These are phyloP conservation scores for Pachyseris speciosa DNA, from an alignment of 64 coral and sea anemone species.

Conservation along the genomic window DNA sequence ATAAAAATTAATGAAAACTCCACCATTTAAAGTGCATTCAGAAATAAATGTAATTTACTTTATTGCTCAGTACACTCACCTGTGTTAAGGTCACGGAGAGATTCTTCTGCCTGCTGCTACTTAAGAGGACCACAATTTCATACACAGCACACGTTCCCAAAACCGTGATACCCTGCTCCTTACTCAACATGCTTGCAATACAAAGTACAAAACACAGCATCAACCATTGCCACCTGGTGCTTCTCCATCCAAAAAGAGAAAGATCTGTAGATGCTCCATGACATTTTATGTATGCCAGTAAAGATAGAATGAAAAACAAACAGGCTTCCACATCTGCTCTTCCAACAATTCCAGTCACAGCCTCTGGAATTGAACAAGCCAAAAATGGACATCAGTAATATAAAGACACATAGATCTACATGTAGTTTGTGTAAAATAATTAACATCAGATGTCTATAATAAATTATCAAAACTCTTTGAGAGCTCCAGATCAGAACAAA, in stretches of 20 bases:
- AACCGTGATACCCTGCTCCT: conserved; percentile 94
- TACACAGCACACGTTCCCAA: conserved; percentile 84
- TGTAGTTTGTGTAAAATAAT: too few species aligned
- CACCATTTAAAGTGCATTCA: too few species aligned
- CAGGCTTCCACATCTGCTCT: conserved; percentile 94
- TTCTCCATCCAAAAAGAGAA: not conserved
- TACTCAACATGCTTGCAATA: conserved; percentile 87
- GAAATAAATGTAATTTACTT: too few species aligned
- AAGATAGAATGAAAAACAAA: conserved; percentile 83
- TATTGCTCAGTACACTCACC: conserved; percentile 6
- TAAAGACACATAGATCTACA: too few species aligned
- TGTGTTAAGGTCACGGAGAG: conserved; percentile 25
- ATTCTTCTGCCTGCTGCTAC: conserved; percentile 30
- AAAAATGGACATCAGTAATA: too few species aligned
- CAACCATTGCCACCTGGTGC: conserved; percentile 59
- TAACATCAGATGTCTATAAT: too few species aligned
- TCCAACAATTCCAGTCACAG: conserved; percentile 94
- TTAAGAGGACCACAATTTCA: conserved; percentile 72
- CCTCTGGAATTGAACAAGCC: too few species aligned
- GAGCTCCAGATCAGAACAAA: too few species aligned
- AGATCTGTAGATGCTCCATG: not conserved
- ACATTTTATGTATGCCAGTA: conserved; percentile 72
- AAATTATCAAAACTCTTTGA: too few species aligned
- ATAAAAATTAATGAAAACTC: too few species aligned
- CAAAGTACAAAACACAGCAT: conserved; percentile 50